These are phyloP conservation scores for Sinosuthora webbiana DNA, from an alignment of 2,113 vertebrate species.

Conservation along the genomic window DNA sequence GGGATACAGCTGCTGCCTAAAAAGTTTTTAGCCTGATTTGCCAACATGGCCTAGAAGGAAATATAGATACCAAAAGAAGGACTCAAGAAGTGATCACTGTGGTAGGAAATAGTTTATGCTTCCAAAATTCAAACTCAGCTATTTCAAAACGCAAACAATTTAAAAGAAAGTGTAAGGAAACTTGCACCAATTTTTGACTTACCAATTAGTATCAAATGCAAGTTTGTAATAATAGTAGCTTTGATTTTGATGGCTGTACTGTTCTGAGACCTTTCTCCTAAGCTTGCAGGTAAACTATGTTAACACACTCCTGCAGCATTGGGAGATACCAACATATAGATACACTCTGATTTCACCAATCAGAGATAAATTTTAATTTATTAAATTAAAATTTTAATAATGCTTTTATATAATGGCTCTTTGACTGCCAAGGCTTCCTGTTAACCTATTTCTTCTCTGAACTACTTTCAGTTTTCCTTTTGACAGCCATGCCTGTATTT, in stretches of 20 bases:
- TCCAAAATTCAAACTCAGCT: not conserved
- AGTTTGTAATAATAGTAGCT: not conserved
- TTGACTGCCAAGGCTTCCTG: not conserved
- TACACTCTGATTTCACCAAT: no score
- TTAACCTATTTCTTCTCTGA: not conserved
- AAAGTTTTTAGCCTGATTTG: not conserved
- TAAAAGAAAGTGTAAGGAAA: not conserved
- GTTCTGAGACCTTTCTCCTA: not conserved
- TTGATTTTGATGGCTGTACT: not conserved
- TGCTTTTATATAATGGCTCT: not conserved
- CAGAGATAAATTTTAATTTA: no score
- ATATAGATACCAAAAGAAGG: not conserved
- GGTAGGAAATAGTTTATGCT: not conserved
- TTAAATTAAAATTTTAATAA: not conserved
- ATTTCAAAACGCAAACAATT: not conserved
- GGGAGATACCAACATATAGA: not conserved
- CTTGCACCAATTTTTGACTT: not conserved
- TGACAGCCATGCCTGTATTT: not conserved
- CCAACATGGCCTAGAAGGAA: not conserved
- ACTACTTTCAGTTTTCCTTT: not conserved
- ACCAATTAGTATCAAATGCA: fast-evolving
- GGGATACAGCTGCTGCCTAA: not conserved
- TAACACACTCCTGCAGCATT: not conserved
- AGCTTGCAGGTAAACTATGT: not conserved
- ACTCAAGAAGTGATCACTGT: not conserved